These are phyloP conservation scores for Fratercula arctica DNA, from an alignment of 2,797 vertebrate genomes.

Conservation along the genomic window DNA sequence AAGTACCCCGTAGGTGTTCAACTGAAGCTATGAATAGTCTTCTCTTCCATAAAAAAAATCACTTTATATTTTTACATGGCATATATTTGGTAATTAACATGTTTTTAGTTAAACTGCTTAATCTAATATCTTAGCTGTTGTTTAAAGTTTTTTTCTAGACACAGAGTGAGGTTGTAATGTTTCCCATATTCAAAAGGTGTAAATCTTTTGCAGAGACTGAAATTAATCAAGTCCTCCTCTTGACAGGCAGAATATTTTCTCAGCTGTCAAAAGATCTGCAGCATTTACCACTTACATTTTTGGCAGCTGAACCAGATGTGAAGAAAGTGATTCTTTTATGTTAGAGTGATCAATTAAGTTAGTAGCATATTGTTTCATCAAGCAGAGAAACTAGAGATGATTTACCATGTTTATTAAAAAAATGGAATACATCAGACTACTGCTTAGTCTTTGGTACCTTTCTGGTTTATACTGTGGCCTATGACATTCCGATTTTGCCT, in stretches of 20 bases:
- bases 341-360: slow-evolving; percentile 55
- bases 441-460: neutral
- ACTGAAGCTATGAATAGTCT: neutral
- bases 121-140: neutral
- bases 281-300: slow-evolving; percentile 31
- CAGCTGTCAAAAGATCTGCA: neutral
- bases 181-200: slow-evolving; percentile 15
- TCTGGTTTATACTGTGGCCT: neutral
- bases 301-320: slow-evolving; percentile 46
- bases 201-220: neutral
- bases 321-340: slow-evolving; percentile 38
- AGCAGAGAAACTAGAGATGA: neutral
- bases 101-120: slow-evolving; percentile 36
- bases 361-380: slow-evolving; percentile 23
- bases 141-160: slow-evolving; percentile 45
- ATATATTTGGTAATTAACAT: slow-evolving; percentile 4
- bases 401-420: slow-evolving; percentile 29
- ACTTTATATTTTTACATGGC: neutral
- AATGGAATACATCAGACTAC: neutral
- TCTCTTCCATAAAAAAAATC: neutral
- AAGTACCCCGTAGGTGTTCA: neutral
- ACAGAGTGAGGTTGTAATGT: neutral
- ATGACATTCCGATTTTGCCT: neutral
- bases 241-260: slow-evolving; percentile 17
- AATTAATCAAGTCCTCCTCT: neutral